Base-by-base conservation (phyloP, 2,888 invertebrate genomes). In the Lasioglossum marginatum region DNA sequence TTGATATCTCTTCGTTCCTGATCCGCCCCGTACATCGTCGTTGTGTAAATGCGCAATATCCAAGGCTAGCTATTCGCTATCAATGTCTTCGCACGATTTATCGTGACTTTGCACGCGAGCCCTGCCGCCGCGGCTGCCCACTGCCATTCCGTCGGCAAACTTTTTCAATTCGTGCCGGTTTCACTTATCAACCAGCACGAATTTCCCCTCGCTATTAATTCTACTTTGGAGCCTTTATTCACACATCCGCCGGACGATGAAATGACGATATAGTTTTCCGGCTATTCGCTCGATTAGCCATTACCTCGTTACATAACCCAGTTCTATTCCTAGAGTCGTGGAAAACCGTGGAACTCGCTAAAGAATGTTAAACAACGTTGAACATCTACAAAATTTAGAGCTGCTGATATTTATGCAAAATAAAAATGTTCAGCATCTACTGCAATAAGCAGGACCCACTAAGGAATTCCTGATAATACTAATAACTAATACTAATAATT, bases 11-110 rank as follows among this genome's bases (percentile, higher is more conserved):
- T 34, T 23, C 77, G 77, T 63, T 88, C 77, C 45, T n/a, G 70
- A 80, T 57, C 40, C 82, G 81, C 68, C 81, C 68, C 63, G 84
- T 86, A 81, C 68, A 77, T 71, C n/a, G 76, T 79, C 52, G 75
- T 77, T 76, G 85, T 77, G 78, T 80, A 86, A 83, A 86, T 77
- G 82, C 82, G 83, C 90, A 88, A 89, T 89, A 88, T 87, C 88
- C 89, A 82, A 81, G 63, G 86, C 90, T 76, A 74, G 79, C 88
- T 91, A 84, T 82, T 86, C 60, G 88, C 89, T 87, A 90, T 90
- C 90, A 90, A 90, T 88, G 90, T 90, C 90, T 91, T 89, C 81
- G 76, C 75, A 74, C 84, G 89, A 90, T 90, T 90, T 90, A 90
- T 90, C 91, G 90, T 81, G 87, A 91, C 86, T 89, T 83, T 76